phyloP scores from a whole-genome alignment of 2,888 invertebrate genomes.

The Cistogaster globosa region DNA sequence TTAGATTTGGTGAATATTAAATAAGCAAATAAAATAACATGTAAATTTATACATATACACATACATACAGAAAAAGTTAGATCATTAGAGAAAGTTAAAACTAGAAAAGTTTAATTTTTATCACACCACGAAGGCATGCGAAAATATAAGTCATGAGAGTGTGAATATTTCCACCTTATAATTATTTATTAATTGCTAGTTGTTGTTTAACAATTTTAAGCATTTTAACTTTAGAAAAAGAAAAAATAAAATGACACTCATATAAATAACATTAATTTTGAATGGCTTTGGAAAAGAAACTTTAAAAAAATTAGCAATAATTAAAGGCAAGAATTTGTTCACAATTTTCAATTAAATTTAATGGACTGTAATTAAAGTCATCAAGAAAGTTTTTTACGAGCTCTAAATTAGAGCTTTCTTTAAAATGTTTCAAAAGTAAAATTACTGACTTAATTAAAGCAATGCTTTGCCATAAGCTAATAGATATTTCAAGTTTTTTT shows the following conservation, averaged over 20 bases:
- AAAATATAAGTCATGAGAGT: slow-evolving; percentile 53
- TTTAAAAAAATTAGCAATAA: too few relatives aligned
- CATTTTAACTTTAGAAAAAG: background rate
- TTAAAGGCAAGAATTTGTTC: too few relatives aligned
- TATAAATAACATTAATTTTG: too few relatives aligned
- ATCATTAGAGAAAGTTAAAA: slow-evolving; percentile 68
- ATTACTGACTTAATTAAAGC: too few relatives aligned
- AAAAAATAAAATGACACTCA: background rate
- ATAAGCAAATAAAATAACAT: slow-evolving; percentile 58
- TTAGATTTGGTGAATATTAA: slow-evolving; percentile 66
- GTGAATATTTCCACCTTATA: slow-evolving; percentile 61
- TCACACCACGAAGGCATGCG: slow-evolving; percentile 18
- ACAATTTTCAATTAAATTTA: too few relatives aligned
- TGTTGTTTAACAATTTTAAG: slow-evolving; percentile 12
- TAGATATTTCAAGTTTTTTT: too few relatives aligned
- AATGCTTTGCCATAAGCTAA: too few relatives aligned
- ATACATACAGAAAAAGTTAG: slow-evolving; percentile 49
- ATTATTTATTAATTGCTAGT: slow-evolving; percentile 49
- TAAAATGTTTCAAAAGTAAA: too few relatives aligned
- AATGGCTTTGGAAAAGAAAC: too few relatives aligned
- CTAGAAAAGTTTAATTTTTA: slow-evolving; percentile 43
- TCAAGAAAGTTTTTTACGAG: too few relatives aligned
- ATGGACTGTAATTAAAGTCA: too few relatives aligned
- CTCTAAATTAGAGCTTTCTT: too few relatives aligned
- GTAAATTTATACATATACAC: background rate